These are phyloP conservation scores for Pseudorhombus dupliciocellatus DNA, from an alignment of 2,113 vertebrate species.

Conservation along the genomic window DNA sequence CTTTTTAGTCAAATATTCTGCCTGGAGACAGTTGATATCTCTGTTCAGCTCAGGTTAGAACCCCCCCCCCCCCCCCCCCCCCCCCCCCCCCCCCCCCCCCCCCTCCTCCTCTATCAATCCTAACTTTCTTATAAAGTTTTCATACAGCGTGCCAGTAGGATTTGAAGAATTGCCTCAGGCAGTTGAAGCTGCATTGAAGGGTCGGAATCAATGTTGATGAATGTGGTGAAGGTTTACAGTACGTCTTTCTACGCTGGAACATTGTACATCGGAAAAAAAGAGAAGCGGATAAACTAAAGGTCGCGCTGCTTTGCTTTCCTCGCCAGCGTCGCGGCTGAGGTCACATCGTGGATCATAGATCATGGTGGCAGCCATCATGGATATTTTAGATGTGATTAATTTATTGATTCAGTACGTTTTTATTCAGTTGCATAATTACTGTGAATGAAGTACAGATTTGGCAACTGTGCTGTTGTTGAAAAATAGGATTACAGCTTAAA, in stretches of 20 bases:
- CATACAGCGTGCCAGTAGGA: conserved; percentile 29
- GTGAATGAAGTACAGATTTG: conserved; percentile 28
- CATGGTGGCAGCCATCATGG: too few relatives aligned
- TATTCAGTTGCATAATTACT: conserved; percentile 14
- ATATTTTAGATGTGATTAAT: not conserved
- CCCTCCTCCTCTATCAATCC: conserved; percentile 20
- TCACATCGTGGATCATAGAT: too few relatives aligned
- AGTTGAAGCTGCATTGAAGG: conserved; percentile 25
- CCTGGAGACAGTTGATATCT: conserved; percentile 61
- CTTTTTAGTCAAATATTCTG: conserved; percentile 50
- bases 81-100: not conserved
- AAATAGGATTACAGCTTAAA: not conserved
- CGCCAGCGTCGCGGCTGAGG: too few relatives aligned
- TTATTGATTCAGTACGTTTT: too few relatives aligned
- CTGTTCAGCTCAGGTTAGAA: conserved; percentile 26
- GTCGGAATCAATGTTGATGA: conserved; percentile 53
- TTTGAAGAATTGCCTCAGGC: conserved; percentile 37
- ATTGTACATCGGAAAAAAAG: not conserved
- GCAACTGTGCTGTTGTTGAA: not conserved
- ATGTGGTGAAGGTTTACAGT: conserved; percentile 36
- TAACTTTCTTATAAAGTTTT: conserved; percentile 32
- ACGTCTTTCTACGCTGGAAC: conserved; percentile 8
- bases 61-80: not conserved
- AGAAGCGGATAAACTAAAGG: not conserved
- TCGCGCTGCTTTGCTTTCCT: conserved; percentile 1